Percentiles rank a stretch among this genome's conserved stretches.
These are phyloP conservation scores for Yasuhikotakia modesta DNA, from an alignment of 2,797 vertebrate species.

Conservation along the genomic window DNA sequence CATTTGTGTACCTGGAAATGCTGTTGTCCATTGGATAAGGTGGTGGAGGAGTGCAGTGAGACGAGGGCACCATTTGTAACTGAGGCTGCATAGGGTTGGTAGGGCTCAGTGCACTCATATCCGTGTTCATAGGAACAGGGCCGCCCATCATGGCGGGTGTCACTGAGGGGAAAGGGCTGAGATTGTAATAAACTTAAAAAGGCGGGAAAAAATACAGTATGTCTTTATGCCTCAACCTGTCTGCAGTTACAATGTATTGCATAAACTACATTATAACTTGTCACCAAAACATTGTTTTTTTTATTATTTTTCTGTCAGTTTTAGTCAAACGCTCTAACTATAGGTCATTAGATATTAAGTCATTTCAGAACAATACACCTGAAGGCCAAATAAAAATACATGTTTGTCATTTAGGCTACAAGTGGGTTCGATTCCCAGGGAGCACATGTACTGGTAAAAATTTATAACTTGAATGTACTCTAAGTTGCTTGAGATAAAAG, in stretches of 20 bases:
- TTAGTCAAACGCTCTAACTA: no score
- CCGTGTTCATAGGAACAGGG: conserved; percentile 93
- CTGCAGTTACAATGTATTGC: neutral
- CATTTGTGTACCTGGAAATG: conserved; percentile 92
- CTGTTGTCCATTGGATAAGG: conserved; percentile 99
- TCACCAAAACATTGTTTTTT: neutral
- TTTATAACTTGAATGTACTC: no score
- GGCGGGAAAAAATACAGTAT: conserved; percentile 2
- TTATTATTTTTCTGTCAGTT: no score
- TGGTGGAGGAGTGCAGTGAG: conserved; percentile 97
- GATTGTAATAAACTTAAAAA: conserved; percentile 42
- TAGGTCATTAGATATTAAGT: no score
- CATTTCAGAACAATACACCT: conserved; percentile 15
- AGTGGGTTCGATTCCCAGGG: no score
- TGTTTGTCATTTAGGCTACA: no score
- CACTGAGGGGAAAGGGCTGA: conserved; percentile 76
- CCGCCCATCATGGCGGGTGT: conserved; percentile 91
- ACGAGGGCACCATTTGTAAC: conserved; percentile 95
- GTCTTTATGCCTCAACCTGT: neutral
- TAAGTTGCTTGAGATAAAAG: no score
- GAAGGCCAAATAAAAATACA: no score
- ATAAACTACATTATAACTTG: neutral
- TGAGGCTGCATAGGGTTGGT: conserved; percentile 90
- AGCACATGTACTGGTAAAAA: no score
- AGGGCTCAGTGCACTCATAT: conserved; percentile 97